phyloP scores from a whole-genome alignment of 1,140 invertebrate genomes.

The Drosophila paulistorum region DNA sequence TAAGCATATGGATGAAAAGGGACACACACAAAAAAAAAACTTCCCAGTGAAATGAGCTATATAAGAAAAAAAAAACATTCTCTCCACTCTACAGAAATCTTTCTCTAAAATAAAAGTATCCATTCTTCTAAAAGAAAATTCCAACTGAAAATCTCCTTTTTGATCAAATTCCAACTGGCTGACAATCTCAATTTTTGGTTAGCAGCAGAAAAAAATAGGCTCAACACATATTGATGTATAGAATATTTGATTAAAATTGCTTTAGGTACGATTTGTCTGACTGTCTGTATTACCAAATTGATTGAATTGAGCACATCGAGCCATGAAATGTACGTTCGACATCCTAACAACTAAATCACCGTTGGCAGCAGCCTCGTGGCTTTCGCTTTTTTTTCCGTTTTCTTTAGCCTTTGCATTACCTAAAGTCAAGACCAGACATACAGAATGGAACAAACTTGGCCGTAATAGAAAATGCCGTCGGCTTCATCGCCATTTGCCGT shows the following conservation, averaged over 20 bases:
- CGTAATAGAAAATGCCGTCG: slow-evolving; percentile 48
- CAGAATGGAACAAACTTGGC: slow-evolving; percentile 24
- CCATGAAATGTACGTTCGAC: slow-evolving; percentile 60
- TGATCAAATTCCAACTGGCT: background rate
- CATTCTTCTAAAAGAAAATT: too few species aligned
- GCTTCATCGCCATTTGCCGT: slow-evolving; percentile 29
- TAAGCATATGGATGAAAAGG: slow-evolving; percentile 69
- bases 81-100: too few species aligned
- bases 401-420: background rate
- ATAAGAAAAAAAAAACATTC: too few species aligned
- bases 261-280: slow-evolving; percentile 19
- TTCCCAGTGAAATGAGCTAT: slow-evolving; percentile 15
- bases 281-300: slow-evolving; percentile 48
- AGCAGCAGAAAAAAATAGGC: background rate
- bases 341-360: slow-evolving; percentile 62
- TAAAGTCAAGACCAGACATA: background rate
- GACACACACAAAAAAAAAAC: slow-evolving; percentile 16
- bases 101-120: too few species aligned
- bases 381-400: slow-evolving; percentile 30
- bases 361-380: slow-evolving; percentile 31
- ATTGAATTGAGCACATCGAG: slow-evolving; percentile 59
- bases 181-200: too few species aligned
- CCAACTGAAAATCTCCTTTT: too few species aligned
- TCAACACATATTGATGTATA: slow-evolving; percentile 4
- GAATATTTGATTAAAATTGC: slow-evolving; percentile 57